phyloP scores from a whole-genome alignment of 2,888 invertebrate species.

The Ptilodon capucinus region DNA sequence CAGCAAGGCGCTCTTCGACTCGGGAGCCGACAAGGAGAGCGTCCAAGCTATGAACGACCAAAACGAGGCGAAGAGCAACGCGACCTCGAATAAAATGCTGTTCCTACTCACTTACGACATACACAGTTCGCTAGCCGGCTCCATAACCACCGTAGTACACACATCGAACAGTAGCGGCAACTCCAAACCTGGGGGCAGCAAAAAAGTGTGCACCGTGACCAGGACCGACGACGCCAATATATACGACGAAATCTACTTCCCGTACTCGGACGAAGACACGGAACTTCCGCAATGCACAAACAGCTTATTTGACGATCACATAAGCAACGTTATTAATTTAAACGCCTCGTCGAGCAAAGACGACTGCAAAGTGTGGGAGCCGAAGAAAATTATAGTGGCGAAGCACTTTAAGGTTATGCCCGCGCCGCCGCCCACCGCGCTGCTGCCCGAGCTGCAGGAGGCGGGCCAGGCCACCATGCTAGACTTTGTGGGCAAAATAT shows the following conservation, averaged over 20 bases:
- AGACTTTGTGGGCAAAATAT: constrained; percentile 71
- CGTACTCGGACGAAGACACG: constrained; percentile 83
- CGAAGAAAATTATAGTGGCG: constrained; percentile 65
- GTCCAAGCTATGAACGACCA: constrained; percentile 91
- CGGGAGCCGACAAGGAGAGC: constrained; percentile 64
- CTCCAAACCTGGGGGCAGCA: constrained; percentile 79
- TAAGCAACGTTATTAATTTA: constrained; percentile 79
- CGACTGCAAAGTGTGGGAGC: constrained; percentile 69
- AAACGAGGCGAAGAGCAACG: constrained; percentile 85
- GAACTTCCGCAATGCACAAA: constrained; percentile 77
- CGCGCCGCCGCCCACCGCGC: constrained; percentile 58
- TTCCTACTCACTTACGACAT: constrained; percentile 88
- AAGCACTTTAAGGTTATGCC: constrained; percentile 69
- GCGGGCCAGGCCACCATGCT: constrained; percentile 64
- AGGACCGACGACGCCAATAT: constrained; percentile 65
- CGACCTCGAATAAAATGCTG: constrained; percentile 68
- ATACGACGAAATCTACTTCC: constrained; percentile 78
- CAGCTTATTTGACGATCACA: constrained; percentile 70
- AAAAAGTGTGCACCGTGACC: constrained; percentile 72
- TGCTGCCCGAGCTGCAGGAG: constrained; percentile 65
- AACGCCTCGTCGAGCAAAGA: constrained; percentile 77
- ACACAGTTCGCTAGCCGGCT: constrained; percentile 82
- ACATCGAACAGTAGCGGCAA: constrained; percentile 71
- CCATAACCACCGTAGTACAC: constrained; percentile 69
- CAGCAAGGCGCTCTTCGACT: constrained; percentile 70